phyloP scores from a whole-genome alignment of 1,140 invertebrate genomes.

The Adelges cooleyi region DNA sequence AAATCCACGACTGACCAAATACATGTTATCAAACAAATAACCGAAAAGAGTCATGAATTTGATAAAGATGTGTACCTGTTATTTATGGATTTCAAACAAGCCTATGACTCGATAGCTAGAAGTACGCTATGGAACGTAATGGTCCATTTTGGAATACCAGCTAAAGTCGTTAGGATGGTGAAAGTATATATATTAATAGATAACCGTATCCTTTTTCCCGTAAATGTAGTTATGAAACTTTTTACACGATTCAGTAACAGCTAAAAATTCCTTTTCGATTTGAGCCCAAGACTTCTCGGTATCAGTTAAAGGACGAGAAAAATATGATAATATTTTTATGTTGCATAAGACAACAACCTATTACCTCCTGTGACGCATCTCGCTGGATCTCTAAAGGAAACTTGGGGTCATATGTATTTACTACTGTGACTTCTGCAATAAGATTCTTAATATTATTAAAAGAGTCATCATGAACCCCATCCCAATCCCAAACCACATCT shows the following conservation, averaged over 20 bases:
- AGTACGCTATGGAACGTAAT: too few relatives aligned
- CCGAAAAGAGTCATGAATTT: too few relatives aligned
- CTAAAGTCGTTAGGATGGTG: too few relatives aligned
- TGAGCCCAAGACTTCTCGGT: conserved; percentile 35
- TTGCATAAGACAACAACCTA: conserved; percentile 34
- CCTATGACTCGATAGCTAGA: too few relatives aligned
- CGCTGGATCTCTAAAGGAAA: conserved; percentile 33
- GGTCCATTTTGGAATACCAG: too few relatives aligned
- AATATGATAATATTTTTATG: conserved; percentile 37
- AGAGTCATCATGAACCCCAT: conserved; percentile 23
- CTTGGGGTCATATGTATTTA: conserved; percentile 32
- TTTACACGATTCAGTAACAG: conserved; percentile 32
- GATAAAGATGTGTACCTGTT: too few relatives aligned
- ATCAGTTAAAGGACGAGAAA: conserved; percentile 35
- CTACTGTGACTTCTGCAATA: conserved; percentile 30
- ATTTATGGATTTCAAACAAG: too few relatives aligned
- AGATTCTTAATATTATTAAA: conserved; percentile 32
- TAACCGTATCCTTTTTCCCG: conserved; percentile 32
- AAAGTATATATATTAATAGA: too few relatives aligned
- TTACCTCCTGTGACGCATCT: conserved; percentile 35
- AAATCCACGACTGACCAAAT: too few relatives aligned
- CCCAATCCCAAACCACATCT: conserved; percentile 31
- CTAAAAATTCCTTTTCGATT: conserved; percentile 37
- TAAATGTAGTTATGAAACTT: conserved; percentile 36
- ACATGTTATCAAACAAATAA: too few relatives aligned